Conservation (phyloP, 2,797 vertebrate genomes). For the Sebastes umbrosus region DNA sequence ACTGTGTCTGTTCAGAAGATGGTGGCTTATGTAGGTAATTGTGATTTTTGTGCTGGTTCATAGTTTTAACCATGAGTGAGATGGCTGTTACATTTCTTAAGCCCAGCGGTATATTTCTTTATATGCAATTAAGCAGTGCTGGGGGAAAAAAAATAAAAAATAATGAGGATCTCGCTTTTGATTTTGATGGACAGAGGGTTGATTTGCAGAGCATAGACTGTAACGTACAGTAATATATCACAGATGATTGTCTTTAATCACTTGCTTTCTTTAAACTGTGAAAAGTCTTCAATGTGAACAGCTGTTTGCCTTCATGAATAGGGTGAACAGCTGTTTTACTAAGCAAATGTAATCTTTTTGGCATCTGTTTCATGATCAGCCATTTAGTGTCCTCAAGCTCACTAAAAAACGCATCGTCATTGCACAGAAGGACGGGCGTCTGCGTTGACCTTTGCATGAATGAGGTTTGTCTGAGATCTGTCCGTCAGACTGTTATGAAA, state of each 20-base stretch:
- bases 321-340: neutral
- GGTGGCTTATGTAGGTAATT: too few relatives aligned
- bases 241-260: constrained; percentile 1
- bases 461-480: constrained; percentile 2
- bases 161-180: too few relatives aligned
- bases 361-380: neutral
- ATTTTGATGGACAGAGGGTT: neutral
- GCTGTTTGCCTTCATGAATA: neutral
- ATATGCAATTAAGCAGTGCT: fast-evolving
- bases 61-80: too few relatives aligned
- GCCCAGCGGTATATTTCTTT: too few relatives aligned
- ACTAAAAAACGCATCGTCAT: neutral
- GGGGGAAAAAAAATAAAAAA: too few relatives aligned
- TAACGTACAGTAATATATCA: neutral
- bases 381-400: neutral
- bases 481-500: constrained; percentile 23
- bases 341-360: neutral
- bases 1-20: too few relatives aligned
- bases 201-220: neutral
- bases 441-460: constrained; percentile 20
- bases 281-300: neutral
- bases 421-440: neutral
- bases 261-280: neutral
- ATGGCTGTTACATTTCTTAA: too few relatives aligned
- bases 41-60: too few relatives aligned